These are phyloP conservation scores for Rhinella marina DNA, from an alignment of 2,797 vertebrate genomes.

Conservation along the genomic window DNA sequence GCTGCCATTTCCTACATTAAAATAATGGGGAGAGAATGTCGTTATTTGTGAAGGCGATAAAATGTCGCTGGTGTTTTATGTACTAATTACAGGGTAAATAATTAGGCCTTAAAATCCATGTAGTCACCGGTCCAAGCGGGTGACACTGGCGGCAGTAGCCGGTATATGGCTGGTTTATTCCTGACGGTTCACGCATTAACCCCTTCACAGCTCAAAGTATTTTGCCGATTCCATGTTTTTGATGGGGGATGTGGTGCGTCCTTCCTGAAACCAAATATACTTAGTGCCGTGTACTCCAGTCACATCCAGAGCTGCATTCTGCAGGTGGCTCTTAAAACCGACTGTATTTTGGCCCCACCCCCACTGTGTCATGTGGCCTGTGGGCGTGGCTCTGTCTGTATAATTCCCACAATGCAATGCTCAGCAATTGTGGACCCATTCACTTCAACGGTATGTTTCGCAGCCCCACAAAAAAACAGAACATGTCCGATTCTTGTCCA, in stretches of 20 bases:
- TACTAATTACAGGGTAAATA: constrained; percentile 1
- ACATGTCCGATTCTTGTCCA: too few species aligned
- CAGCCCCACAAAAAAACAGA: too few species aligned
- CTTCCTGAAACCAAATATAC: neutral
- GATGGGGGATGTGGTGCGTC: too few species aligned
- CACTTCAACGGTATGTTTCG: too few species aligned
- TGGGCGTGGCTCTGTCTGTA: neutral
- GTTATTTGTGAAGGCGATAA: neutral
- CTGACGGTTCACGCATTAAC: too few species aligned
- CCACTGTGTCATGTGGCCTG: neutral
- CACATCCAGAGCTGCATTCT: neutral
- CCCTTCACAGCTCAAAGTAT: too few species aligned
- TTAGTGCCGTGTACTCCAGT: neutral
- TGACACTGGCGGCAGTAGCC: neutral
- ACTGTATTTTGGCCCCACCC: too few species aligned
- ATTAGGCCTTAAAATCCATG: neutral
- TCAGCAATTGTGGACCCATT: too few species aligned
- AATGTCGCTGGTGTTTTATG: neutral
- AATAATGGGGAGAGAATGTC: neutral
- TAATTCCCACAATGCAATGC: neutral
- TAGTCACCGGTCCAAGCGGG: neutral
- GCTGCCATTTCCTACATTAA: neutral
- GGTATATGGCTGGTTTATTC: too few species aligned
- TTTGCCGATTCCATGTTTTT: too few species aligned
- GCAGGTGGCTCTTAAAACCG: neutral